A percentile compares a stretch with the other conserved stretches of the same genome.
Conservation (phyloP, 2,888 invertebrate genomes). For the Pristionchus exspectatus region DNA sequence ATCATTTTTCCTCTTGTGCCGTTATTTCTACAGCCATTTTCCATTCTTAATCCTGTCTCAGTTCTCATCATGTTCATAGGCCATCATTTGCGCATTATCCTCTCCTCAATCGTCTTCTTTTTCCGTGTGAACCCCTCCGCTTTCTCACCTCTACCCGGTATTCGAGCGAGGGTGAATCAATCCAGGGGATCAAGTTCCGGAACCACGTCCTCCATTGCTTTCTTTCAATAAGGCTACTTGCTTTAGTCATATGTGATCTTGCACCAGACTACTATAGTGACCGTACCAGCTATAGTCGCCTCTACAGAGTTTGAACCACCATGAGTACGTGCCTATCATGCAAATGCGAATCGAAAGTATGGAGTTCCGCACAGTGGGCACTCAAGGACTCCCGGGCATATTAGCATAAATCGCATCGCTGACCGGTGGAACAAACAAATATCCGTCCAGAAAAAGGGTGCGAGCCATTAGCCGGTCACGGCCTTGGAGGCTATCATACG, state of each 20-base stretch:
- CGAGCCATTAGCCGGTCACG: constrained; percentile 19
- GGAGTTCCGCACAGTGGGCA: background rate
- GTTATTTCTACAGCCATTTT: background rate
- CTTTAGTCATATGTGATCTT: too few relatives aligned
- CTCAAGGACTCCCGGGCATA: background rate
- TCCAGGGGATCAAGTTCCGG: background rate
- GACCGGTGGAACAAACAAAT: background rate
- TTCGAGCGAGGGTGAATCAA: background rate
- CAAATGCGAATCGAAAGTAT: background rate
- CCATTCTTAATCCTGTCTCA: background rate
- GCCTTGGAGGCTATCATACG: constrained; percentile 1
- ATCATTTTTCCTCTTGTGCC: background rate
- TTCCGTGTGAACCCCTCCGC: background rate
- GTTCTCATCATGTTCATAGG: constrained; percentile 19
- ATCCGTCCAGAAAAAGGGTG: background rate
- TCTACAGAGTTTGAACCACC: background rate
- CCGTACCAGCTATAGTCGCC: background rate
- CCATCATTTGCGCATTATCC: constrained; percentile 36
- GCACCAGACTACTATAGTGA: too few relatives aligned
- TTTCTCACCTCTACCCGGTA: background rate
- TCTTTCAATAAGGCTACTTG: too few relatives aligned
- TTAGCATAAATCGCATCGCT: constrained; percentile 22
- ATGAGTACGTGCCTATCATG: background rate
- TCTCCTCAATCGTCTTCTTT: background rate
- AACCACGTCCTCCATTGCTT: background rate